Percentiles rank a stretch among this genome's conserved stretches.
phyloP scores from a whole-genome alignment of 2,113 vertebrate species.

The Leiothrix lutea region DNA sequence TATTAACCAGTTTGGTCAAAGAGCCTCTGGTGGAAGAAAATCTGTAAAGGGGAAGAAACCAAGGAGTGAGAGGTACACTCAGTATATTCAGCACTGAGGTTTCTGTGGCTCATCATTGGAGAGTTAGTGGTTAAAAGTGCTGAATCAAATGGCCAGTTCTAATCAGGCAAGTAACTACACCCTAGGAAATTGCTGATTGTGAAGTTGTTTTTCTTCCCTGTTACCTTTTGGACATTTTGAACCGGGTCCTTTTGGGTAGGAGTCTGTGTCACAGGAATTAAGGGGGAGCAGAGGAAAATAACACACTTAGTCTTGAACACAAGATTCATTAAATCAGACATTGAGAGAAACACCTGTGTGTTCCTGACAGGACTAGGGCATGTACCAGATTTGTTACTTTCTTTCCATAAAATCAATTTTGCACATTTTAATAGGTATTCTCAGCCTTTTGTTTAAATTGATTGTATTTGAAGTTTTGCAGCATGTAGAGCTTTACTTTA shows the following conservation, averaged over 20 bases:
- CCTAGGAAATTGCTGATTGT: neutral
- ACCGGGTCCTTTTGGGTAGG: neutral
- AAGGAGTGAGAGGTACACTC: neutral
- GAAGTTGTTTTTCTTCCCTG: neutral
- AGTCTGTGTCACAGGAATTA: neutral
- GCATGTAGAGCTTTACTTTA: neutral
- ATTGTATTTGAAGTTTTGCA: neutral
- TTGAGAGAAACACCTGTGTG: neutral
- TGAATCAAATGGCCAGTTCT: neutral
- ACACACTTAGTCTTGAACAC: neutral
- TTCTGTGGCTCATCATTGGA: neutral
- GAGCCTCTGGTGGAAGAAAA: neutral
- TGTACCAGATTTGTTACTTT: neutral
- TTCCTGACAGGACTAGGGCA: neutral
- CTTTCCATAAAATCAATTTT: slow-evolving; percentile 1
- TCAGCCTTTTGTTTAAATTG: slow-evolving; percentile 9
- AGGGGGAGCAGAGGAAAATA: rapidly evolving
- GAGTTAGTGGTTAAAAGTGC: neutral
- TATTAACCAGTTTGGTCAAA: neutral
- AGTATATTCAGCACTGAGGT: neutral
- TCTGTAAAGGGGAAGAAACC: neutral
- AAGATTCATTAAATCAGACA: neutral
- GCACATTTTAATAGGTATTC: neutral
- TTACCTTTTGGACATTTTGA: neutral
- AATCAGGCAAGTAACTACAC: neutral